These are phyloP conservation scores for Aldabrachelys gigantea DNA, from an alignment of 2,113 vertebrate genomes.

Conservation along the genomic window DNA sequence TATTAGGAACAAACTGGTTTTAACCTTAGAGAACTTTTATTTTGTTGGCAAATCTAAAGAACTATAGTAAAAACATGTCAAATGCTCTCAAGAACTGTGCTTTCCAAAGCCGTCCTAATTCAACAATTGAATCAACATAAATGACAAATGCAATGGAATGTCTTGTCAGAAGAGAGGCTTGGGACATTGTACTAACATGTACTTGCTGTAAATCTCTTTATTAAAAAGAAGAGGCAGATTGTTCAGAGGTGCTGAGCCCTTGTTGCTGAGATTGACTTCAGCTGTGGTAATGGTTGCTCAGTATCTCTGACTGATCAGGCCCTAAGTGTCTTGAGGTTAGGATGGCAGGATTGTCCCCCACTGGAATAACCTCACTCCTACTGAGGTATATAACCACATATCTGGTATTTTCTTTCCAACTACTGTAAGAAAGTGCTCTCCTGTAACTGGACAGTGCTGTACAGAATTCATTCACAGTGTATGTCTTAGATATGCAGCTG, in stretches of 20 bases:
- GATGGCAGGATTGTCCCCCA: not conserved
- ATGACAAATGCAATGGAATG: rapidly evolving
- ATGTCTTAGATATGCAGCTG: constrained; percentile 81
- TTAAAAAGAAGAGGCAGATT: not conserved
- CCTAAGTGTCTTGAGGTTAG: not conserved
- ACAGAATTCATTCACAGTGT: constrained; percentile 66
- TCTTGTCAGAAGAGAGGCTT: not conserved
- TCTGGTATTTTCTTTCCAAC: constrained; percentile 35
- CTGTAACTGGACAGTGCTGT: not conserved
- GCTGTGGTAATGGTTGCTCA: rapidly evolving
- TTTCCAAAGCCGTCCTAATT: not conserved
- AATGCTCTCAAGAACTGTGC: not conserved
- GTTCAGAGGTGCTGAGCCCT: not conserved
- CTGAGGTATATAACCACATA: constrained; percentile 6
- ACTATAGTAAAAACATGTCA: not conserved
- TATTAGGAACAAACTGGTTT: not conserved
- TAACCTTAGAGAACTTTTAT: not conserved
- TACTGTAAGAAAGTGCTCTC: not conserved
- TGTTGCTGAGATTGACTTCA: rapidly evolving
- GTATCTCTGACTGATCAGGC: not conserved
- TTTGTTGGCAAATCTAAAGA: not conserved
- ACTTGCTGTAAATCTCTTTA: rapidly evolving
- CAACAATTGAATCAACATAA: not conserved
- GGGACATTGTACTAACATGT: not conserved
- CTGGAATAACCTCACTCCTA: not conserved